Conservation (phyloP, 2,888 invertebrate genomes). For the Papilio protenor region DNA sequence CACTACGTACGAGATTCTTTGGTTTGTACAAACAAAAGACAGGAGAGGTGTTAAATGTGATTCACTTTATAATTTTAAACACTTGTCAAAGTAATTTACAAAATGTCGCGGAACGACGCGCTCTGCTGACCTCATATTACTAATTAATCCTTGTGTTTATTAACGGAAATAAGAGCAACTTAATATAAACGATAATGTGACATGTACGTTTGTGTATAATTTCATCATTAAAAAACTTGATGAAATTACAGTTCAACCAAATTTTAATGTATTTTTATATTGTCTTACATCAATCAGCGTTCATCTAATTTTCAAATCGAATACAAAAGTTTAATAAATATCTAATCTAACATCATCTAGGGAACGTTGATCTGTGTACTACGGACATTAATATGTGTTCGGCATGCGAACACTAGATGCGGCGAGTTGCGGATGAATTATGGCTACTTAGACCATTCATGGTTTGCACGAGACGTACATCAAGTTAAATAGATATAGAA, state of each 20-base stretch:
- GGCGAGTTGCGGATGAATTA: constrained; percentile 30
- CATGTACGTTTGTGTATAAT: too few species aligned
- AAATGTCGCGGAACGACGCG: neutral
- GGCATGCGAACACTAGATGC: constrained; percentile 31
- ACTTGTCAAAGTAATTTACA: neutral
- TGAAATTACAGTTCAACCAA: too few species aligned
- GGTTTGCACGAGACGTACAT: neutral
- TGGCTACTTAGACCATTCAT: constrained; percentile 23
- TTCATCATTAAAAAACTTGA: too few species aligned
- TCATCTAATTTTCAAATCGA: neutral
- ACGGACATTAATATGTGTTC: neutral
- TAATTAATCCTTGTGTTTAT: constrained; percentile 12
- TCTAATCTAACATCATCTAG: constrained; percentile 9
- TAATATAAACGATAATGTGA: neutral
- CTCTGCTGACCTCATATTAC: neutral
- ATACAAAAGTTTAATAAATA: neutral
- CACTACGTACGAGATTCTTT: neutral
- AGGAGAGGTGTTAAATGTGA: constrained; percentile 1
- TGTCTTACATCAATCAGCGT: neutral
- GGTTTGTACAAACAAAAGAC: constrained; percentile 22
- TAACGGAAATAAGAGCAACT: neutral
- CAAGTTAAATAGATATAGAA: neutral
- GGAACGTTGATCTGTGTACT: neutral
- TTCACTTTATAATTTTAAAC: constrained; percentile 18
- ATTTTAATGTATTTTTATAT: too few species aligned